Evolutionary conservation across 2,888 invertebrate genomes (phyloP).

Genomic region (Leptopilina drosophilae): DNA sequence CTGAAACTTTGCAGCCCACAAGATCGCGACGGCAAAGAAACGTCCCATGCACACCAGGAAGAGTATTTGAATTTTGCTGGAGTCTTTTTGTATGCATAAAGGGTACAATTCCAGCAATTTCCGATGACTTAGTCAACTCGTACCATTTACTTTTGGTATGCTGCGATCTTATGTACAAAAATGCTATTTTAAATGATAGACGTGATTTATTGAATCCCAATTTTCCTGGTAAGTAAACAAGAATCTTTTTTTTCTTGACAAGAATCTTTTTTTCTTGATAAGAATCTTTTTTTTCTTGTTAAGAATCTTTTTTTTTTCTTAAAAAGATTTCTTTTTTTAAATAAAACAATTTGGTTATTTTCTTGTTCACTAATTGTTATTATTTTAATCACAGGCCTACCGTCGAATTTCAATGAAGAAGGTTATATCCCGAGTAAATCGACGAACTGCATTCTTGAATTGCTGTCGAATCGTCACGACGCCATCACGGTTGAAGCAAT

Average conservation of each 20-base stretch:
- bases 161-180: constrained; percentile 93
- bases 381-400: constrained; percentile 80
- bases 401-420: constrained; percentile 82
- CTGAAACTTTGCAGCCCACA: constrained; percentile 79
- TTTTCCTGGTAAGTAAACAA: constrained; percentile 83
- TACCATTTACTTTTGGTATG: constrained; percentile 94
- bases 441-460: constrained; percentile 89
- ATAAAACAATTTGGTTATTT: background rate
- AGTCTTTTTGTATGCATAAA: constrained; percentile 93
- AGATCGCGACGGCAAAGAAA: constrained; percentile 84
- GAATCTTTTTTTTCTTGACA: background rate
- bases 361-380: constrained; percentile 17
- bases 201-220: constrained; percentile 91
- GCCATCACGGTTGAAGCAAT: constrained; percentile 93
- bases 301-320: constrained; percentile 6
- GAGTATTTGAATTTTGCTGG: constrained; percentile 96
- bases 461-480: constrained; percentile 88
- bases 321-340: background rate
- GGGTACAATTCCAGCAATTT: constrained; percentile 90
- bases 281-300: constrained; percentile 15
- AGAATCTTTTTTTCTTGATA: constrained; percentile 1
- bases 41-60: constrained; percentile 87
- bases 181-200: constrained; percentile 88
- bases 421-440: constrained; percentile 81
- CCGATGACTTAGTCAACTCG: constrained; percentile 95